Evolutionary conservation across 2,888 invertebrate genomes (phyloP), one percentile per base, ranked within the genome.

Genomic region (Parnassius orleans): DNA sequence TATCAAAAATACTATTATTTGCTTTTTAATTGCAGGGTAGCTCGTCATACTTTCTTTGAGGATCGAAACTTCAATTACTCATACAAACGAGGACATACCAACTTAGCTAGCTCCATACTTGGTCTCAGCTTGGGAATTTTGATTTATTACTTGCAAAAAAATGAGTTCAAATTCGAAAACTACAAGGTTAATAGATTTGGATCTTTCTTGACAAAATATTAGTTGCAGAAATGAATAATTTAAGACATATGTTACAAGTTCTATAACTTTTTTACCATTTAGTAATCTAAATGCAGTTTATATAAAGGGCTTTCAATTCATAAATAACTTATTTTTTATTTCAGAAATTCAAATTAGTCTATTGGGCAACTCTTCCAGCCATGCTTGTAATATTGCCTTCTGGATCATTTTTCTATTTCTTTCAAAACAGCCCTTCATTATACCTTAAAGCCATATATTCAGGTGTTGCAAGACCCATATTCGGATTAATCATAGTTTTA

Each of bases 91-190:
- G 66, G 65, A 1, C 71, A 72, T 57, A 68, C 68, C 2, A 72
- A 72, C 43, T 53, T 71, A 24, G 55, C 73, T 0, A 69, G 74
- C 19, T 83, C 74, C 61, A 59, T 77, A 9, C 55, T 83, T 2
- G 88, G 87, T 7, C 67, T 86, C 57, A 68, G 70, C 2, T 53
- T 75, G 11, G 87, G 79, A 1, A 75, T 78, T 69, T 61, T 78
- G 3, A 62, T 83, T 44, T 78, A 79, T 61, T 61, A 72, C 46
- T 72, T 73, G 65, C 80, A 81, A 64, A 70, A 71, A 12, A 68
- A 63, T 2, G 64, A 70, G 10, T 53, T 71, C 10, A 67, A 74
- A 15, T 24, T 71, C 0, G 54, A 66, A 9, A 71, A 69, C 41
- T 74, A 73, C 54, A 71, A 70, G 75, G 84, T 57, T 42, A 44